phyloP scores from a whole-genome alignment of 2,888 invertebrate genomes.

The Dynastes hyllus region DNA sequence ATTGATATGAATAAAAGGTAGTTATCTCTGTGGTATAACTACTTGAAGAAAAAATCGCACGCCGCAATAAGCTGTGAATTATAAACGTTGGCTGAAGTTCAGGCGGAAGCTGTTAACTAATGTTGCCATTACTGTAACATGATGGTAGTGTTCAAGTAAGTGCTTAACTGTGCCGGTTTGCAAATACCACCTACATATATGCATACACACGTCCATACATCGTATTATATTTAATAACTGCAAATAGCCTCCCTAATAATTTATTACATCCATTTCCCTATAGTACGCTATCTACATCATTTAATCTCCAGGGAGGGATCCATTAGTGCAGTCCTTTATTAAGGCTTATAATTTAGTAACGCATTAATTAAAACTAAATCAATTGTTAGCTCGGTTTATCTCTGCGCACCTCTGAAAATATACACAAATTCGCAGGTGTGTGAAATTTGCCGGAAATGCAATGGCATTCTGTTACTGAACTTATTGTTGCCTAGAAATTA shows the following conservation, averaged over 20 bases:
- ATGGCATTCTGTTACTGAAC: too few species aligned
- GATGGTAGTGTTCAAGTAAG: slow-evolving; percentile 7
- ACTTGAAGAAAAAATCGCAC: too few species aligned
- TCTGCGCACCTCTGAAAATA: neutral
- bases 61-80: neutral
- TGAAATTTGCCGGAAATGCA: neutral
- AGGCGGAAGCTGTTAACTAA: neutral
- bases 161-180: neutral
- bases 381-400: slow-evolving; percentile 11
- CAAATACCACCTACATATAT: slow-evolving; percentile 17
- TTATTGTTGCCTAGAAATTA: too few species aligned
- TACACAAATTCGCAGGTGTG: neutral
- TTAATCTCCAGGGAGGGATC: slow-evolving; percentile 23
- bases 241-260: slow-evolving; percentile 8
- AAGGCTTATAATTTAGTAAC: slow-evolving; percentile 39
- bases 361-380: slow-evolving; percentile 36
- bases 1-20: too few species aligned
- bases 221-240: slow-evolving; percentile 39
- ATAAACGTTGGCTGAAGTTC: neutral
- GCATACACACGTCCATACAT: slow-evolving; percentile 12
- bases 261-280: slow-evolving; percentile 30
- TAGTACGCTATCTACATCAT: slow-evolving; percentile 20
- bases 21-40: too few species aligned
- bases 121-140: slow-evolving; percentile 10
- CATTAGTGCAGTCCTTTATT: slow-evolving; percentile 37